phyloP scores from a whole-genome alignment of 2,113 vertebrate genomes.

The Cololabis saira region DNA sequence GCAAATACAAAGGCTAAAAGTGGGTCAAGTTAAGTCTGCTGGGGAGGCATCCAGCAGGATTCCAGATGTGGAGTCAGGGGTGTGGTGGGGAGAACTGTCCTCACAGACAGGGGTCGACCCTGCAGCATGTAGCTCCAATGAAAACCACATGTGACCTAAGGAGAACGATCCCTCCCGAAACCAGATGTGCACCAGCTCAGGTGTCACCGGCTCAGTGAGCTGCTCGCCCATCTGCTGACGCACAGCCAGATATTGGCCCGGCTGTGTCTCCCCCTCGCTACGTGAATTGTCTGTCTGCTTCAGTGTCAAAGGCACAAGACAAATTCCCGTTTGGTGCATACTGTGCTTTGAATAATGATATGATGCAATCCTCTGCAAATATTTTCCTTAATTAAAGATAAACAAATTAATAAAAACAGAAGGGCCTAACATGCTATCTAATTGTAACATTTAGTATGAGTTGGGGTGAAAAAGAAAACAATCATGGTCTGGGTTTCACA shows the following conservation, averaged over 20 bases:
- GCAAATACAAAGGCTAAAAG: conserved; percentile 33
- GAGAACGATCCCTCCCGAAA: conserved; percentile 34
- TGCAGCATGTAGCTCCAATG: conserved; percentile 47
- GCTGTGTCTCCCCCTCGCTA: neutral
- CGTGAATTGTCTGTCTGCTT: conserved; percentile 11
- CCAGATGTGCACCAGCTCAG: conserved; percentile 66
- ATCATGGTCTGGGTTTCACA: no score
- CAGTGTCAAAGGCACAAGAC: neutral
- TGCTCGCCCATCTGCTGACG: conserved; percentile 15
- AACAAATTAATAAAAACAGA: no score
- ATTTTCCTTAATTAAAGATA: no score
- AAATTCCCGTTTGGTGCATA: conserved; percentile 2
- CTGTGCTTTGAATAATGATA: no score
- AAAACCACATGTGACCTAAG: conserved; percentile 58
- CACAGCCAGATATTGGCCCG: neutral
- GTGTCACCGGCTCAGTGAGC: conserved; percentile 55
- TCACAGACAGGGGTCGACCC: conserved; percentile 45
- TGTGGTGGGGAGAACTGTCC: conserved; percentile 20
- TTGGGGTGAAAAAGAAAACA: no score
- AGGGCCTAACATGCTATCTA: no score
- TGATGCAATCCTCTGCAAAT: no score
- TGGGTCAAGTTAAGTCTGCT: conserved; percentile 61
- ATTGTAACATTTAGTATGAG: no score
- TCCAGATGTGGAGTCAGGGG: conserved; percentile 35
- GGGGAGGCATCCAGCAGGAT: conserved; percentile 35